phyloP scores from a whole-genome alignment of 2,888 invertebrate species.

The Scotopteryx bipunctaria region DNA sequence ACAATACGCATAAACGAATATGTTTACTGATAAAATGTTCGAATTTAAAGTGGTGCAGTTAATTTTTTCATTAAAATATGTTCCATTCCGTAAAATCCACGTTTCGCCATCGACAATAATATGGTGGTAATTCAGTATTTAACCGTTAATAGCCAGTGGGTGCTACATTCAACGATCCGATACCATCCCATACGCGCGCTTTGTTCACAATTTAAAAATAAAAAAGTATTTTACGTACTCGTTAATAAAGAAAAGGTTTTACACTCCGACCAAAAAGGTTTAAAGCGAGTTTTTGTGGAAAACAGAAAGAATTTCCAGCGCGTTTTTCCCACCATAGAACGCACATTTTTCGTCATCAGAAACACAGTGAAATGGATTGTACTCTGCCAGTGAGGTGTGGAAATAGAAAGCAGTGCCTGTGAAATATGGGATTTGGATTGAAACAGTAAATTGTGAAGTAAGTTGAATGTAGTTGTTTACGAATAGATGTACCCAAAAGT shows the following conservation, averaged over 20 bases:
- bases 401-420: conserved; percentile 11
- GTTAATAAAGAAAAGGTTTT: conserved; percentile 25
- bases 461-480: conserved; percentile 8
- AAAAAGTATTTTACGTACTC: conserved; percentile 26
- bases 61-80: conserved; percentile 22
- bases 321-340: conserved; percentile 16
- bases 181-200: conserved; percentile 45
- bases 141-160: conserved; percentile 44
- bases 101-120: conserved; percentile 26
- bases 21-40: conserved; percentile 6
- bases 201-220: conserved; percentile 27
- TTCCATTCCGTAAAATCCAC: conserved; percentile 23
- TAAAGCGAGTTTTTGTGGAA: conserved; percentile 16
- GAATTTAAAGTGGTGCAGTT: conserved; percentile 13
- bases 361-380: conserved; percentile 24
- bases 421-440: conserved; percentile 18
- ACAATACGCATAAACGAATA: not conserved
- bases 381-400: conserved; percentile 15
- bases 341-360: conserved; percentile 12
- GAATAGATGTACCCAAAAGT: not conserved
- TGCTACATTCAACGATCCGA: conserved; percentile 46
- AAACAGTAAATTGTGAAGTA: conserved; percentile 13
- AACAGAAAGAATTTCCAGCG: conserved; percentile 8
- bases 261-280: conserved; percentile 16
- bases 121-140: conserved; percentile 45